Evolutionary conservation across 2,888 invertebrate species (phyloP), one percentile per base, ranked within the genome.

Genomic region (Mechanitis messenoides): DNA sequence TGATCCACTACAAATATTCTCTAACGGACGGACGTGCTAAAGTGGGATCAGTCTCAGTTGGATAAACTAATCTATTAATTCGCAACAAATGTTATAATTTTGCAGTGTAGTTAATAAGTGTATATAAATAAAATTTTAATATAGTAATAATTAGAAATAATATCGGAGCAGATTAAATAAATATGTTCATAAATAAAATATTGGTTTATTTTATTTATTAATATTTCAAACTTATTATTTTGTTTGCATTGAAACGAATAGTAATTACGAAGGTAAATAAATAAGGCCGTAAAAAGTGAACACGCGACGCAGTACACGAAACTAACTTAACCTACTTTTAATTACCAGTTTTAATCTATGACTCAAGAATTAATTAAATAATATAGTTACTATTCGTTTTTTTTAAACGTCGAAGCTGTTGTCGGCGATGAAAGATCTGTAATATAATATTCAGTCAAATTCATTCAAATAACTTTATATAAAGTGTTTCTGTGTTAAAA

Each of bases 11-110:
- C 33, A 45, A 58, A 55, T 31, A 56, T 59, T 59, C 69, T 69
- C 60, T 72, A 73, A 61, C 62, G 65, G 68, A 68, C 73, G 72
- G 71, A 76, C 81, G 80, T 82, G 81, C 74, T 70, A 56, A 65
- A 82, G 82, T 79, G 81, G 76, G 68, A 61, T 71, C 64, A 64
- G 67, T 68, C 68, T 59, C 59, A 53, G 54, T 46, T 20, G 11
- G 28, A 35, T n/a, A 38, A 33, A 60, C 45, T 35, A 35, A 58
- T 59, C 59, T 33, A 61, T 59, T 55, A 53, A 59, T 7, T 9
- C 42, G 9, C 46, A 58, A 60, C 56, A 46, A 53, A 56, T 31
- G 55, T 38, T 53, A 42, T 55, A 55, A 53, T 55, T 59, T 35
- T 35, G 35, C 35, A 35, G 35, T 35, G 4, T 3, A 35, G 6